phyloP scores from a whole-genome alignment of 1,140 invertebrate species.

The Littorina saxatilis region DNA sequence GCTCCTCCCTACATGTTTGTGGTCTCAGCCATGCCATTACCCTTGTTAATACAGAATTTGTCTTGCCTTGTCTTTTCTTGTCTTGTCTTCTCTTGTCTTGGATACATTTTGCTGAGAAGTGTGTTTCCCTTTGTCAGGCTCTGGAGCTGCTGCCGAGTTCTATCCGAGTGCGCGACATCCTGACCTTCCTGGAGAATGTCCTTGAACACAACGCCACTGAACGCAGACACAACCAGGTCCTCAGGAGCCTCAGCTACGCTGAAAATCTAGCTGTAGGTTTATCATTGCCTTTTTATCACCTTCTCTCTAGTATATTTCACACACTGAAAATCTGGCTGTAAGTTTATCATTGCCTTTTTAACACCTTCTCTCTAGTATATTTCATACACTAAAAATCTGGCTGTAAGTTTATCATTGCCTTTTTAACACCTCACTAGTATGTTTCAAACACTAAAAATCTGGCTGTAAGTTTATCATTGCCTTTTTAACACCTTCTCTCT shows the following conservation, averaged over 20 bases:
- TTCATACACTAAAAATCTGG: background rate
- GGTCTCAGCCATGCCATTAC: too few species aligned
- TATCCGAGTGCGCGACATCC: slow-evolving; percentile 84
- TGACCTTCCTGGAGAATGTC: slow-evolving; percentile 86
- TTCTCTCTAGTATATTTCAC: background rate
- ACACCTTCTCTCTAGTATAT: background rate
- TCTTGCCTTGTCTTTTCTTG: too few species aligned
- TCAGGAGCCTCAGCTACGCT: slow-evolving; percentile 88
- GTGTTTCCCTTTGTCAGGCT: slow-evolving; percentile 77
- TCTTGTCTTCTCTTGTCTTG: too few species aligned
- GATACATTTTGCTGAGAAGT: too few species aligned
- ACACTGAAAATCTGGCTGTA: too few species aligned
- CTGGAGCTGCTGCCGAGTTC: slow-evolving; percentile 86
- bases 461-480: too few species aligned
- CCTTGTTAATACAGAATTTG: too few species aligned
- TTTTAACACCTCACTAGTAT: too few species aligned
- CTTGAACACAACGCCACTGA: slow-evolving; percentile 85
- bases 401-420: background rate
- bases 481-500: too few species aligned
- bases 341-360: background rate
- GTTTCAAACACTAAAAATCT: too few species aligned
- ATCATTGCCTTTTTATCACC: background rate
- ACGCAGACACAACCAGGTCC: slow-evolving; percentile 84
- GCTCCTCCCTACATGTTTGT: too few species aligned
- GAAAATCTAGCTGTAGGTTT: slow-evolving; percentile 85